Evolutionary conservation across 23 tunicate genomes (phyloP).

Genomic region (Trididemnum clinides): DNA sequence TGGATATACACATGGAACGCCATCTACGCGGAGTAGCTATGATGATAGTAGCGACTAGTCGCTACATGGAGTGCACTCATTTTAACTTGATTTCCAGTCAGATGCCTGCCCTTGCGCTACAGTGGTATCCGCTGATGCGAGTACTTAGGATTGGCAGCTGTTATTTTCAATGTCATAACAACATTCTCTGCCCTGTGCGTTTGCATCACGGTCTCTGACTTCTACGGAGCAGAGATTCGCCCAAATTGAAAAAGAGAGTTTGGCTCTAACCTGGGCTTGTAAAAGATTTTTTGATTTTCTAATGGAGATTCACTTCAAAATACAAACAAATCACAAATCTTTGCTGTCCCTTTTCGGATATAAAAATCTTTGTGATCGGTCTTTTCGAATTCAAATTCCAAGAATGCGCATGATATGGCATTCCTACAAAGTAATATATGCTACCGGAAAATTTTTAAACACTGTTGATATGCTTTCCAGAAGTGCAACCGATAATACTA

Average conservation of each 20-base stretch:
- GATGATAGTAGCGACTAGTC: too few species aligned
- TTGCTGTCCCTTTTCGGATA: neutral
- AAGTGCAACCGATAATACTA: neutral
- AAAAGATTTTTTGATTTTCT: neutral
- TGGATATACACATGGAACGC: too few species aligned
- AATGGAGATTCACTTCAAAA: neutral
- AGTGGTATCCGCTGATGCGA: neutral
- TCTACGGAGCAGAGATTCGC: neutral
- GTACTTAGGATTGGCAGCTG: neutral
- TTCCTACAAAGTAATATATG: neutral
- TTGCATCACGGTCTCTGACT: neutral
- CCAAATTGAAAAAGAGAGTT: neutral
- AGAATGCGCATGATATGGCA: neutral
- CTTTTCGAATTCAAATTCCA: neutral
- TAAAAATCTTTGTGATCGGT: neutral
- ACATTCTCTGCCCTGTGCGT: neutral
- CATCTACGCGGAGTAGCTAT: too few species aligned
- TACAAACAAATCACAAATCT: neutral
- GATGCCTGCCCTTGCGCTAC: too few species aligned
- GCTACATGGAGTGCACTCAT: too few species aligned
- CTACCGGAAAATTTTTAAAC: neutral
- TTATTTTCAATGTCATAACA: neutral
- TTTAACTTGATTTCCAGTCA: too few species aligned
- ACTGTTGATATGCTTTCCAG: neutral
- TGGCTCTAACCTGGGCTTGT: neutral